A percentile compares a stretch with the other conserved stretches of the same genome.
phyloP scores from a whole-genome alignment of 2,113 vertebrate genomes.

The Glaucidium brasilianum region DNA sequence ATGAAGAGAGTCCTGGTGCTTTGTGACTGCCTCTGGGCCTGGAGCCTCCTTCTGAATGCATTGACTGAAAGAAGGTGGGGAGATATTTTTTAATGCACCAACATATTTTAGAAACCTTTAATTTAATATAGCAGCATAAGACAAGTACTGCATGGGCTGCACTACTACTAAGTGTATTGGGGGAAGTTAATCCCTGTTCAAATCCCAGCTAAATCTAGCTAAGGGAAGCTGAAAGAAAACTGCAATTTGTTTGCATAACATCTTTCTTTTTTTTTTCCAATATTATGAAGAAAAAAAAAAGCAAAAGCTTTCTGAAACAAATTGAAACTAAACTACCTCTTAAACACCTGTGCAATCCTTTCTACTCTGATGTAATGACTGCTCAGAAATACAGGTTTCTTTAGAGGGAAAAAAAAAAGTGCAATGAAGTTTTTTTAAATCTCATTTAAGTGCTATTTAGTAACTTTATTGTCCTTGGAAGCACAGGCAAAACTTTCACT shows the following conservation, averaged over 20 bases:
- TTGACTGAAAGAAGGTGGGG: slow-evolving; percentile 90
- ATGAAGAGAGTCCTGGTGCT: slow-evolving; percentile 82
- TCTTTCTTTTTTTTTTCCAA: background rate
- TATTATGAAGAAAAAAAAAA: background rate
- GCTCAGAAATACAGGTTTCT: background rate
- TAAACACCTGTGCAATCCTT: background rate
- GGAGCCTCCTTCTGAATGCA: slow-evolving; percentile 80
- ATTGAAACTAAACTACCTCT: background rate
- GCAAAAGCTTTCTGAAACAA: background rate
- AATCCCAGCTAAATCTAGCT: slow-evolving; percentile 59
- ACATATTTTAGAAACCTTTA: slow-evolving; percentile 28
- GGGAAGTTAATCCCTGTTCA: slow-evolving; percentile 51
- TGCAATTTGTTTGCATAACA: slow-evolving; percentile 16
- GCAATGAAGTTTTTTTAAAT: background rate
- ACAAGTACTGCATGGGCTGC: slow-evolving; percentile 37
- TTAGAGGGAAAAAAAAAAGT: background rate
- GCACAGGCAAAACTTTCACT: background rate
- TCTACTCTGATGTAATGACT: background rate
- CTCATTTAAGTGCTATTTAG: background rate
- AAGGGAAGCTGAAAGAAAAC: slow-evolving; percentile 55
- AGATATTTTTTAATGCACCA: slow-evolving; percentile 37
- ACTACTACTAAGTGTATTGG: slow-evolving; percentile 58
- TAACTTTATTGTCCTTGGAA: background rate
- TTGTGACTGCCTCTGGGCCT: slow-evolving; percentile 86
- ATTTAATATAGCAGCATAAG: slow-evolving; percentile 19